phyloP scores from a whole-genome alignment of 2,797 vertebrate genomes.

The Lophius americanus region DNA sequence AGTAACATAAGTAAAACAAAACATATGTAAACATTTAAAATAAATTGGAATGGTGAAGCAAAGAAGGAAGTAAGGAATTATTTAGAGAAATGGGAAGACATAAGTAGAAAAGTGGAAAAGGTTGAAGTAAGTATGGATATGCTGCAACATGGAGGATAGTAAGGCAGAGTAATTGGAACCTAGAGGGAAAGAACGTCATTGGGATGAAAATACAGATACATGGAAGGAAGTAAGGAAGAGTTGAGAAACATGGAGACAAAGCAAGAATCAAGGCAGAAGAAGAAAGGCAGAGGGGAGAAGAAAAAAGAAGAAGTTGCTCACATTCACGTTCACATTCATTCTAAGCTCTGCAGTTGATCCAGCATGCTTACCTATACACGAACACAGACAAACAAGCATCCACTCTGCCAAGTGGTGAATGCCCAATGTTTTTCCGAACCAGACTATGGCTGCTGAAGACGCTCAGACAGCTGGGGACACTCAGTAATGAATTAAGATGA shows the following conservation, averaged over 20 bases:
- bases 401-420: constrained; percentile 40
- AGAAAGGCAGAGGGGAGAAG: neutral
- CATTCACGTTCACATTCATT: constrained; percentile 27
- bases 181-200: neutral
- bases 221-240: neutral
- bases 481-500: constrained; percentile 68
- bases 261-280: neutral
- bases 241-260: neutral
- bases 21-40: neutral
- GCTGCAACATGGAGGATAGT: neutral
- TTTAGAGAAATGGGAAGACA: accelerated
- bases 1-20: neutral
- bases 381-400: constrained; percentile 29
- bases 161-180: too few relatives aligned
- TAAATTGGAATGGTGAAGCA: neutral
- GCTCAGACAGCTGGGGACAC: constrained; percentile 53
- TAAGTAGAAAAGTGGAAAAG: neutral
- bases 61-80: neutral
- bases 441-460: constrained; percentile 48
- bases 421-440: constrained; percentile 54
- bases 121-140: neutral
- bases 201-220: neutral
- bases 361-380: constrained; percentile 24
- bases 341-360: constrained; percentile 27
- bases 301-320: constrained; percentile 16